Evolutionary conservation across 2,113 vertebrate genomes (phyloP).

Genomic region (Maccullochella peelii): DNA sequence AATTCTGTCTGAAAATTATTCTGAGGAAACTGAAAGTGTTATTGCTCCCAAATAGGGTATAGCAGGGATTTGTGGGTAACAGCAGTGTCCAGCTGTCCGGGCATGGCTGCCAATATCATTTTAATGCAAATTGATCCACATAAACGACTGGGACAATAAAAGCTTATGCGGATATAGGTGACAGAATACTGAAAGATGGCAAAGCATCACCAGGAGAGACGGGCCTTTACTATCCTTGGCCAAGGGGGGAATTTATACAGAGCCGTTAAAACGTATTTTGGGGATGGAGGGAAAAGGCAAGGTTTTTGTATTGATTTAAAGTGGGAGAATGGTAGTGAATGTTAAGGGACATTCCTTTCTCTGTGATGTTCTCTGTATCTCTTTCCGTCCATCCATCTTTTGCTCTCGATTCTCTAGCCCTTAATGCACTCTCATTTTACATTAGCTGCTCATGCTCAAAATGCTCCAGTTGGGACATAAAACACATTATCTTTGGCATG

Average conservation of each 20-base stretch:
- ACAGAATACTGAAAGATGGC: constrained; percentile 43
- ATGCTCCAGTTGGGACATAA: constrained; percentile 26
- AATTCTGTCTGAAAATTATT: constrained; percentile 71
- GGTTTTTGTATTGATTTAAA: constrained; percentile 66
- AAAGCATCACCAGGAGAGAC: constrained; percentile 42
- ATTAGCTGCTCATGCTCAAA: constrained; percentile 42
- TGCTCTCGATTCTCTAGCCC: neutral
- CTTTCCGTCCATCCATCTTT: constrained; percentile 1
- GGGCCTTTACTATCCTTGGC: constrained; percentile 44
- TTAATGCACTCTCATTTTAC: constrained; percentile 30
- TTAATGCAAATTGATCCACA: constrained; percentile 69
- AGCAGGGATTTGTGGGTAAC: constrained; percentile 58
- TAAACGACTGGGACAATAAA: constrained; percentile 57
- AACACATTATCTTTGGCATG: constrained; percentile 23
- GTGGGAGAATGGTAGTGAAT: constrained; percentile 40
- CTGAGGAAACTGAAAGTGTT: constrained; percentile 64
- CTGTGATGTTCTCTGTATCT: constrained; percentile 34
- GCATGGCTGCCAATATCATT: constrained; percentile 67
- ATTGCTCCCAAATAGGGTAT: constrained; percentile 60
- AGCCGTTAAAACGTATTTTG: constrained; percentile 49
- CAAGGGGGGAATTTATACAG: constrained; percentile 37
- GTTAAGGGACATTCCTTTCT: constrained; percentile 31
- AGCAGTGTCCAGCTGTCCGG: constrained; percentile 68
- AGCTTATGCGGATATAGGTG: constrained; percentile 44
- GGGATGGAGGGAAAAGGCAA: constrained; percentile 22